Percentiles rank a stretch among this genome's conserved stretches.
Evolutionary conservation across 2,797 vertebrate species (phyloP).

Genomic region (Poecilia picta): DNA sequence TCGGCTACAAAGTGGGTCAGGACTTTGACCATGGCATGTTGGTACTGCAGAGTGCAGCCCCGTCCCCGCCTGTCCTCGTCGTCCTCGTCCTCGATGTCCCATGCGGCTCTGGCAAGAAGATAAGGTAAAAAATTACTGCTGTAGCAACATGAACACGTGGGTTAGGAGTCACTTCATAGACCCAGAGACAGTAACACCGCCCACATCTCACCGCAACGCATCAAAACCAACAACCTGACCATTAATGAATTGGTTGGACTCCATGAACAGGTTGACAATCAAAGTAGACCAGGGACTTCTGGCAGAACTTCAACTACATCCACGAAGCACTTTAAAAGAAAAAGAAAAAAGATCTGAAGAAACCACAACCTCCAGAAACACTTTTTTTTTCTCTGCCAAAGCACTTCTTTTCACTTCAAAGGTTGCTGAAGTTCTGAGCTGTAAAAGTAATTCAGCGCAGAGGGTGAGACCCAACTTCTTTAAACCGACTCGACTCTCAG

Average conservation of each 20-base stretch:
- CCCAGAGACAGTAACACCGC: not conserved
- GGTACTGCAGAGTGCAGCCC: constrained; percentile 91
- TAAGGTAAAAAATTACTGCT: not conserved
- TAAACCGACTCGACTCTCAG: not conserved
- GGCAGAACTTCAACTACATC: not conserved
- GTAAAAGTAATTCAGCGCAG: not conserved
- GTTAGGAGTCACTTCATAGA: not conserved
- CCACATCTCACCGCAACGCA: not conserved
- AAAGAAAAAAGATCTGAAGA: constrained; percentile 5
- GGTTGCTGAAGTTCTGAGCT: not conserved
- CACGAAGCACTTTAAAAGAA: not conserved
- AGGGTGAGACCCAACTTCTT: not conserved
- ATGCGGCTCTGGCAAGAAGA: constrained; percentile 78
- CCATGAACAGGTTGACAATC: not conserved
- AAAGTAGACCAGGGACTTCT: not conserved
- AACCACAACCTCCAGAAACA: constrained; percentile 5
- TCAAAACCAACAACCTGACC: not conserved
- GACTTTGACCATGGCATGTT: constrained; percentile 90
- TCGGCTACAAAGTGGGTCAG: constrained; percentile 93
- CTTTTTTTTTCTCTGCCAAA: not conserved
- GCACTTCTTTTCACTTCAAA: constrained; percentile 1
- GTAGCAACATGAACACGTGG: not conserved
- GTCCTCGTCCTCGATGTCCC: constrained; percentile 93
- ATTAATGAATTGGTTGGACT: not conserved
- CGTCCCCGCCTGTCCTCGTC: constrained; percentile 88